Percentiles rank a stretch among this genome's conserved stretches.
Conservation (phyloP, 1,140 invertebrate species). For the Sarcophaga bullata region DNA sequence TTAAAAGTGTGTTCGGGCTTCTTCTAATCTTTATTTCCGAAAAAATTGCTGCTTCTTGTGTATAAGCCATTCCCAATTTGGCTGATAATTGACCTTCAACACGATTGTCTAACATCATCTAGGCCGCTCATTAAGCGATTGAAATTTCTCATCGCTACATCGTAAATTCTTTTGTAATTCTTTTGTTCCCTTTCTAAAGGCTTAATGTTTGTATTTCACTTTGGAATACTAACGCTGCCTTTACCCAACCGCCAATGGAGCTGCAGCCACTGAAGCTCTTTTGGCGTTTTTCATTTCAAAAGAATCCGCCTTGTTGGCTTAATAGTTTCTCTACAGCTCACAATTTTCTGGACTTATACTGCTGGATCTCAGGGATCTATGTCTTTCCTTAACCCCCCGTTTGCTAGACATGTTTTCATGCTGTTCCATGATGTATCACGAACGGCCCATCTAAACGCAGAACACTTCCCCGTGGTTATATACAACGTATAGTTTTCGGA, state of each 20-base stretch:
- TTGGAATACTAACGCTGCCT: conserved; percentile 94
- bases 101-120: conserved; percentile 86
- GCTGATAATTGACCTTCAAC: conserved; percentile 88
- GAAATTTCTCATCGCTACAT: conserved; percentile 85
- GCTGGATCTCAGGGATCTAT: conserved; percentile 94
- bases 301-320: conserved; percentile 79
- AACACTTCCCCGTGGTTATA: conserved; percentile 97
- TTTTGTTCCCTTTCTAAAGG: conserved; percentile 89
- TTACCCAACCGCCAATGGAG: conserved; percentile 97
- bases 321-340: conserved; percentile 87
- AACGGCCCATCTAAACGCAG: conserved; percentile 97
- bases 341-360: conserved; percentile 82
- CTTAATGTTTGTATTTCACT: conserved; percentile 87
- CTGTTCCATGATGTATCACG: conserved; percentile 98
- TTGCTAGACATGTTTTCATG: conserved; percentile 99
- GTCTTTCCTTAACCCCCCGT: conserved; percentile 96
- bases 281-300: conserved; percentile 92
- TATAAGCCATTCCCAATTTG: conserved; percentile 85
- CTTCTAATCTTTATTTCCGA: conserved; percentile 87
- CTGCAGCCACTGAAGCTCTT: conserved; percentile 93
- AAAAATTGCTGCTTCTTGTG: conserved; percentile 96
- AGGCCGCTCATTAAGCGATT: conserved; percentile 82
- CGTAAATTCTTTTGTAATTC: conserved; percentile 83
- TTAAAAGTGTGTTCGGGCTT: conserved; percentile 84
- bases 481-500: conserved; percentile 95